Evolutionary conservation across 2,888 invertebrate species (phyloP).

Genomic region (Acleris holmiana): DNA sequence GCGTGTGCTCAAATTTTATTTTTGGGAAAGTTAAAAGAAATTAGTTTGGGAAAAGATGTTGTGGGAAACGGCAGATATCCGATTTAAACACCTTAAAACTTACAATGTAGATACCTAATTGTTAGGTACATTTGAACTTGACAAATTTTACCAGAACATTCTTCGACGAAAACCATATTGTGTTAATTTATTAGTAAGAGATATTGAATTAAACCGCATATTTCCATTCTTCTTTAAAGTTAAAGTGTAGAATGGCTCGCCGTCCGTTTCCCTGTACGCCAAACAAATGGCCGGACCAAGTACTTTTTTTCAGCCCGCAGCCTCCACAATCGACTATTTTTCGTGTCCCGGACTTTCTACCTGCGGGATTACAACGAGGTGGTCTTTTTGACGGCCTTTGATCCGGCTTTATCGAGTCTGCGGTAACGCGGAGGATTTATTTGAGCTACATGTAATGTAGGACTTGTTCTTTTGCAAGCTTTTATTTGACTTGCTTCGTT

Average conservation of each 20-base stretch:
- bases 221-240: background rate
- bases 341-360: conserved; percentile 3
- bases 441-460: background rate
- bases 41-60: too few relatives aligned
- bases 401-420: conserved; percentile 9
- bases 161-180: too few relatives aligned
- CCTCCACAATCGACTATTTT: conserved; percentile 22
- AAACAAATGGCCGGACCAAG: conserved; percentile 29
- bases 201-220: background rate
- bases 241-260: conserved; percentile 13
- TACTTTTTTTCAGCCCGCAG: conserved; percentile 31
- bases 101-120: too few relatives aligned
- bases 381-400: conserved; percentile 24
- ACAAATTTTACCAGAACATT: too few relatives aligned
- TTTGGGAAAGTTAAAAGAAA: too few relatives aligned
- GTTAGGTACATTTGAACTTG: too few relatives aligned
- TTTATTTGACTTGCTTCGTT: too few relatives aligned
- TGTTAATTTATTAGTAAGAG: too few relatives aligned
- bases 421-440: background rate
- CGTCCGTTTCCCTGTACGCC: background rate
- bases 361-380: conserved; percentile 27
- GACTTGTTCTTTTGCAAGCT: background rate
- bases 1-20: too few relatives aligned
- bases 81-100: too few relatives aligned
- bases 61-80: too few relatives aligned